Evolutionary conservation across 2,888 invertebrate species (phyloP).

Genomic region (Rugalucina vietnamica): DNA sequence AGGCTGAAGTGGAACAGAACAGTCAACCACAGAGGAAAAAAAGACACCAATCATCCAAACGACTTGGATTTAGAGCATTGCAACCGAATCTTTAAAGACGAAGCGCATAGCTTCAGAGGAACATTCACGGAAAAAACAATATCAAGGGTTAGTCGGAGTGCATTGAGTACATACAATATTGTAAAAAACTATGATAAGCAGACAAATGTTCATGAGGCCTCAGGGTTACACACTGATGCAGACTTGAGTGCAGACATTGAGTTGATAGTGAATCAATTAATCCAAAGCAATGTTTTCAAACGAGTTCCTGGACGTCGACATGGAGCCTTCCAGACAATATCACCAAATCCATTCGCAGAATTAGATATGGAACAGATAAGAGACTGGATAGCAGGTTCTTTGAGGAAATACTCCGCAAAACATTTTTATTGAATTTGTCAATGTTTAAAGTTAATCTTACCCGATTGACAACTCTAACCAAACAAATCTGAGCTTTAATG

Average conservation of each 20-base stretch:
- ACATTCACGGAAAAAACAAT: conserved; percentile 46
- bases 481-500: too few relatives aligned
- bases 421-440: conserved; percentile 15
- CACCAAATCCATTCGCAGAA: neutral
- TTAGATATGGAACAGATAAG: conserved; percentile 21
- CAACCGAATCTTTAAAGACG: conserved; percentile 49
- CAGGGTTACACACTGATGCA: conserved; percentile 5
- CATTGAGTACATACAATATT: neutral
- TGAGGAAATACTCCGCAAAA: conserved; percentile 1
- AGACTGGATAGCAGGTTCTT: conserved; percentile 24
- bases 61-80: conserved; percentile 53
- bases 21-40: conserved; percentile 46
- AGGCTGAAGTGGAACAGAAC: conserved; percentile 50
- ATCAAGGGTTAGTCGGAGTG: conserved; percentile 36
- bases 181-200: conserved; percentile 14
- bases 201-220: conserved; percentile 3
- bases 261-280: conserved; percentile 17
- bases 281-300: conserved; percentile 9
- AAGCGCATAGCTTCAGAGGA: conserved; percentile 47
- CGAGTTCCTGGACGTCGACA: conserved; percentile 25
- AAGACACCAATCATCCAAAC: conserved; percentile 49
- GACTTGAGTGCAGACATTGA: conserved; percentile 17
- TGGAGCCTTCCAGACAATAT: conserved; percentile 3
- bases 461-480: too few relatives aligned
- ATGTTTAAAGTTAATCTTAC: too few relatives aligned